Conservation (phyloP, 1,140 invertebrate species). For the Protaetia brevitarsis region DNA sequence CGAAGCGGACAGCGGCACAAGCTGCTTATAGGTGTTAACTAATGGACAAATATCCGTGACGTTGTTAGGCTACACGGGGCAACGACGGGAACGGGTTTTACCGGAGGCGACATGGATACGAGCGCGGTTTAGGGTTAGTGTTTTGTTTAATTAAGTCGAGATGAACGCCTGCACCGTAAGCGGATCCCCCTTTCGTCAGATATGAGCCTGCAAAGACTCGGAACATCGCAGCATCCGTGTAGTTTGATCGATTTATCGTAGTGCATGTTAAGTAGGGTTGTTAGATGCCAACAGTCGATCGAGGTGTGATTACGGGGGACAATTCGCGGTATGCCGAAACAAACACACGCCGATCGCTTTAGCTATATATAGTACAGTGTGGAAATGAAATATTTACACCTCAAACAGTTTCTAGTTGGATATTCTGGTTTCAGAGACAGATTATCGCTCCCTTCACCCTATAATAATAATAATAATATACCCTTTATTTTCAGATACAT, state of each 20-base stretch:
- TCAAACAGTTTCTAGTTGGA: too few species aligned
- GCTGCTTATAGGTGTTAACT: slow-evolving; percentile 13
- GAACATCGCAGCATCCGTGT: background rate
- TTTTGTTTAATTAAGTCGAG: slow-evolving; percentile 18
- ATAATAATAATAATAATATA: too few species aligned
- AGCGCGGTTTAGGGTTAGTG: background rate
- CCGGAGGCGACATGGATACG: background rate
- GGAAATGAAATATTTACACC: too few species aligned
- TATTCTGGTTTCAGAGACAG: too few species aligned
- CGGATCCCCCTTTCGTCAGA: background rate
- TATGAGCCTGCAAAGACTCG: background rate
- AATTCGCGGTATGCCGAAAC: too few species aligned
- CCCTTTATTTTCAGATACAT: too few species aligned
- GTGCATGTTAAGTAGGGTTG: background rate
- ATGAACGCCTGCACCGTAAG: background rate
- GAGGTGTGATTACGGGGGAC: too few species aligned
- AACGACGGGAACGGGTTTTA: background rate
- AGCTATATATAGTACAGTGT: too few species aligned
- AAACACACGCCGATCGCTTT: too few species aligned
- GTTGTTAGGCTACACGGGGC: background rate
- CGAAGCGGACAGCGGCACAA: background rate
- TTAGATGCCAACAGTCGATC: too few species aligned
- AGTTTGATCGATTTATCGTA: background rate
- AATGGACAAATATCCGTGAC: slow-evolving; percentile 16
- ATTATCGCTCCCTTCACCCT: too few species aligned